Conservation (phyloP, 2,797 vertebrate species). For the Spinus olivaceus region DNA sequence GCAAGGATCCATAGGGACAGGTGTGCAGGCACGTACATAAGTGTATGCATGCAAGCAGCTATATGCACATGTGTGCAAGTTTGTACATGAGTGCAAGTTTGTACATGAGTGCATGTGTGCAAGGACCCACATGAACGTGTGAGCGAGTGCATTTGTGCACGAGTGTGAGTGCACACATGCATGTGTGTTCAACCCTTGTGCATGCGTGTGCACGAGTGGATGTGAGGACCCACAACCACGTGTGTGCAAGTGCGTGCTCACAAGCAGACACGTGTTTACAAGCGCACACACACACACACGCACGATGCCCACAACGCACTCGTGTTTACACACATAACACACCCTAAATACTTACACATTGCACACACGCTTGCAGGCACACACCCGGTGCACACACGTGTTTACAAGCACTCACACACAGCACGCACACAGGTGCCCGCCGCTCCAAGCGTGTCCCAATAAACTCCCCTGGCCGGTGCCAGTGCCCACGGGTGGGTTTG, state of each 20-base stretch:
- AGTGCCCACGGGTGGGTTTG: neutral
- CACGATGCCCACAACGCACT: neutral
- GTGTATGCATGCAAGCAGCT: fast-evolving
- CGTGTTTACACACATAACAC: neutral
- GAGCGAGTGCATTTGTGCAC: neutral
- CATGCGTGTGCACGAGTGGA: fast-evolving
- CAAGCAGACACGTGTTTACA: no score
- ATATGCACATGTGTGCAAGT: fast-evolving
- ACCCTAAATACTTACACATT: neutral
- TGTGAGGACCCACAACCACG: fast-evolving
- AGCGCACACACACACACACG: neutral
- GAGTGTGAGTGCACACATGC: fast-evolving
- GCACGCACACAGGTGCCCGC: neutral
- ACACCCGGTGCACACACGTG: fast-evolving
- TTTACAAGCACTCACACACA: neutral
- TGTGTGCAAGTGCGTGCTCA: fast-evolving
- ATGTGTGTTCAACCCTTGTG: fast-evolving
- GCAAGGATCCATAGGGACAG: neutral
- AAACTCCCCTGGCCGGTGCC: neutral
- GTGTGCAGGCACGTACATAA: fast-evolving
- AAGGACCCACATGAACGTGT: neutral
- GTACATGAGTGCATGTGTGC: fast-evolving
- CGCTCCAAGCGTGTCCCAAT: neutral
- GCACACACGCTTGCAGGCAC: neutral
- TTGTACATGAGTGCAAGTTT: neutral